Evolutionary conservation across 2,797 vertebrate species (phyloP).

Genomic region (Circus cinereus): DNA sequence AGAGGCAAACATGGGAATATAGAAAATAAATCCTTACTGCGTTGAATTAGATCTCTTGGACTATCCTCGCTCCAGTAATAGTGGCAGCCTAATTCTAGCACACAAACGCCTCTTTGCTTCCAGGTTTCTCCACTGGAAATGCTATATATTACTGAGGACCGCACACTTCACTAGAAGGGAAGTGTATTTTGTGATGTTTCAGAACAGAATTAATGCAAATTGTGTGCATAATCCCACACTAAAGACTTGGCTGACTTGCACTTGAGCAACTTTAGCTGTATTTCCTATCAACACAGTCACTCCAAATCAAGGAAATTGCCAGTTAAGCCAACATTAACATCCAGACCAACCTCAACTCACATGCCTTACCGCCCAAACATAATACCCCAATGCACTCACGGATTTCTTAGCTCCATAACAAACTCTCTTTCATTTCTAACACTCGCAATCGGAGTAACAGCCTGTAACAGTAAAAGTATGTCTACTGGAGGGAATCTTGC

Average conservation of each 20-base stretch:
- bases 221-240: conserved; percentile 53
- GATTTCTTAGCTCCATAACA: conserved; percentile 52
- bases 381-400: conserved; percentile 30
- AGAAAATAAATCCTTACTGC: background rate
- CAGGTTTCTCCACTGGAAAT: conserved; percentile 32
- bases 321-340: conserved; percentile 61
- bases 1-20: background rate
- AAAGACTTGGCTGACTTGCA: conserved; percentile 46
- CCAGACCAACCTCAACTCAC: conserved; percentile 50
- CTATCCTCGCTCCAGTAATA: background rate
- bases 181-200: conserved; percentile 45
- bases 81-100: background rate
- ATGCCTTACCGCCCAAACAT: conserved; percentile 54
- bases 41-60: background rate
- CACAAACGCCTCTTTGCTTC: conserved; percentile 13
- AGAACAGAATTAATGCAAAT: conserved; percentile 55
- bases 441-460: background rate
- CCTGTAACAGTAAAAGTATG: conserved; percentile 33
- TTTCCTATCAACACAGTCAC: conserved; percentile 69
- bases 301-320: conserved; percentile 63
- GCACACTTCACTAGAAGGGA: conserved; percentile 55
- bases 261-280: conserved; percentile 53
- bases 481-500: conserved; percentile 53
- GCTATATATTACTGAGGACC: conserved; percentile 27
- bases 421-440: conserved; percentile 38